phyloP scores from a whole-genome alignment of 2,888 invertebrate species.

The Dolichomitus sp. region DNA sequence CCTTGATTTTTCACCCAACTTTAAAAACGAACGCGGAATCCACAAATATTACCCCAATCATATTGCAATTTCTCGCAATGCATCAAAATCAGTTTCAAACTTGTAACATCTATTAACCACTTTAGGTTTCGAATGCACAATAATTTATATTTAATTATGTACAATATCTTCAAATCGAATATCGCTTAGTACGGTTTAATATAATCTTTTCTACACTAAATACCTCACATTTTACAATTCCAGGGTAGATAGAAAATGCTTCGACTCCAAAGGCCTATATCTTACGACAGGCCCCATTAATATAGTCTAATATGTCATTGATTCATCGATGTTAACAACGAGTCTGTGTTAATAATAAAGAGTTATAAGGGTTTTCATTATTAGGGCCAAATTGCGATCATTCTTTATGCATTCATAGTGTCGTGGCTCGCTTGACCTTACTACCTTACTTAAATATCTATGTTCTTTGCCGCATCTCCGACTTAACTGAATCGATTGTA shows the following conservation, averaged over 20 bases:
- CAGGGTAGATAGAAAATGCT: background rate
- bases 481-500: constrained; percentile 16
- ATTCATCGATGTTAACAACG: constrained; percentile 2
- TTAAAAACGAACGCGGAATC: background rate
- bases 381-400: constrained; percentile 22
- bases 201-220: background rate
- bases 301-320: background rate
- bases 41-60: background rate
- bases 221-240: background rate
- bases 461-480: background rate
- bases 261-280: background rate
- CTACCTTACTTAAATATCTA: background rate
- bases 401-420: constrained; percentile 3
- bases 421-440: constrained; percentile 12
- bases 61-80: background rate
- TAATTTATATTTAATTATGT: background rate
- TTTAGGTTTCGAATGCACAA: constrained; percentile 1
- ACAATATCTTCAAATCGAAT: background rate
- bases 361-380: constrained; percentile 9
- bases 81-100: background rate
- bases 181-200: background rate
- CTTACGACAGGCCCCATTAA: constrained; percentile 1
- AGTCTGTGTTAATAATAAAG: constrained; percentile 1
- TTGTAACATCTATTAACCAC: constrained; percentile 8
- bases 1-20: background rate